Percentiles rank a stretch among this genome's conserved stretches.
These are phyloP conservation scores for Idaea biselata DNA, from an alignment of 2,888 invertebrate species.

Conservation along the genomic window DNA sequence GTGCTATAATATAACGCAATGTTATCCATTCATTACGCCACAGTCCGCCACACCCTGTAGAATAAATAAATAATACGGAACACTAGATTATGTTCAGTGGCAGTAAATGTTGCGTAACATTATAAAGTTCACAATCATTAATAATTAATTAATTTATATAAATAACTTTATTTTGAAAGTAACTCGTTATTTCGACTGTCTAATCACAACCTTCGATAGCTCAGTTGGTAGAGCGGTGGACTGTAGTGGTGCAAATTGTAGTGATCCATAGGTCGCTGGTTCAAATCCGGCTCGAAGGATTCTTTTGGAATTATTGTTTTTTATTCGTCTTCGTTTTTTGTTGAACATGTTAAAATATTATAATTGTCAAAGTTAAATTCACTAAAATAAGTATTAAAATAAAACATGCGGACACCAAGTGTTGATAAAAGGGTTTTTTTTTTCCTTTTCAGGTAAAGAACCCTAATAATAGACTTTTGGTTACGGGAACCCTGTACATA, in stretches of 20 bases:
- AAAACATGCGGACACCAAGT: no score
- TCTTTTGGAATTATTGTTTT: neutral
- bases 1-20: no score
- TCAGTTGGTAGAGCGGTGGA: constrained; percentile 82
- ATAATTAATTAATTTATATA: neutral
- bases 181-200: neutral
- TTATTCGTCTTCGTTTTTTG: neutral
- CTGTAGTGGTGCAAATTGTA: constrained; percentile 60
- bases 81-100: neutral
- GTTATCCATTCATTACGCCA: no score
- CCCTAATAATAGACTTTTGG: no score
- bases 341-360: neutral
- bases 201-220: constrained; percentile 71
- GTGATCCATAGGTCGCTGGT: constrained; percentile 81
- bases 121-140: neutral
- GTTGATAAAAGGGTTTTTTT: no score
- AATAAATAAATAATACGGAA: no score
- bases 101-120: neutral
- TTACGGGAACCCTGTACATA: neutral
- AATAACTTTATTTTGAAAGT: neutral
- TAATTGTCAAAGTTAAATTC: no score
- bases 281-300: constrained; percentile 82
- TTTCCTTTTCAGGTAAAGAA: no score
- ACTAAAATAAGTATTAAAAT: no score
- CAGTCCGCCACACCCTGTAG: no score